Evolutionary conservation across 2,888 invertebrate genomes (phyloP).

Genomic region (Scotopteryx bipunctaria): DNA sequence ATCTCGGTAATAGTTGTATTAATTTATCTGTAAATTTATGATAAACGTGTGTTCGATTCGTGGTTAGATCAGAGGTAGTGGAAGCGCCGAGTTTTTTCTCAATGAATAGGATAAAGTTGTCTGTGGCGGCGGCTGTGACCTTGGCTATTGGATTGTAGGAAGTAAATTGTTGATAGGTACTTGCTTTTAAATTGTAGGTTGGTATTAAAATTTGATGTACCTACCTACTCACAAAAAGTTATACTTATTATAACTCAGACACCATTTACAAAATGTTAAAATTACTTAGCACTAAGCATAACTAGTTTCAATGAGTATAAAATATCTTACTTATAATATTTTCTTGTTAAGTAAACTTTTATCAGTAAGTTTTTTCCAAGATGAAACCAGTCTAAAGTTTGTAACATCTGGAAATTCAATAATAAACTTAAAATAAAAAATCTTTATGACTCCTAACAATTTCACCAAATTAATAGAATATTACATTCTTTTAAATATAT

Average conservation of each 20-base stretch:
- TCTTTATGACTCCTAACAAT: too few species aligned
- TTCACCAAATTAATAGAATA: too few species aligned
- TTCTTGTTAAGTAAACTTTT: not conserved
- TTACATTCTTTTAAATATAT: too few species aligned
- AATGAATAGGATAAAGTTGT: constrained; percentile 76
- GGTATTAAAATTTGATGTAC: constrained; percentile 81
- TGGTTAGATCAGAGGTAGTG: constrained; percentile 46
- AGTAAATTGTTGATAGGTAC: constrained; percentile 77
- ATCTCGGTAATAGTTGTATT: not conserved
- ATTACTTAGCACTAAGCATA: not conserved
- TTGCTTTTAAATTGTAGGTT: constrained; percentile 82
- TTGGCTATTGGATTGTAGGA: constrained; percentile 83
- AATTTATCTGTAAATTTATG: not conserved
- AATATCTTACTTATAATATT: too few species aligned
- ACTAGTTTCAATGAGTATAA: too few species aligned
- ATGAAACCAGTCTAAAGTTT: too few species aligned
- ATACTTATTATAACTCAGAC: constrained; percentile 41
- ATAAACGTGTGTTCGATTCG: constrained; percentile 37
- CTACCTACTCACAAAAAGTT: constrained; percentile 74
- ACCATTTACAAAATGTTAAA: constrained; percentile 7
- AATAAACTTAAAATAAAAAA: too few species aligned
- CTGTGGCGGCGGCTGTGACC: constrained; percentile 75
- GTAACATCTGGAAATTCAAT: too few species aligned
- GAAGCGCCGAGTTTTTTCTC: constrained; percentile 70
- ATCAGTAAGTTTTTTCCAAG: not conserved